Conservation (phyloP, 2,888 invertebrate species). For the Rhyacophila evoluta region DNA sequence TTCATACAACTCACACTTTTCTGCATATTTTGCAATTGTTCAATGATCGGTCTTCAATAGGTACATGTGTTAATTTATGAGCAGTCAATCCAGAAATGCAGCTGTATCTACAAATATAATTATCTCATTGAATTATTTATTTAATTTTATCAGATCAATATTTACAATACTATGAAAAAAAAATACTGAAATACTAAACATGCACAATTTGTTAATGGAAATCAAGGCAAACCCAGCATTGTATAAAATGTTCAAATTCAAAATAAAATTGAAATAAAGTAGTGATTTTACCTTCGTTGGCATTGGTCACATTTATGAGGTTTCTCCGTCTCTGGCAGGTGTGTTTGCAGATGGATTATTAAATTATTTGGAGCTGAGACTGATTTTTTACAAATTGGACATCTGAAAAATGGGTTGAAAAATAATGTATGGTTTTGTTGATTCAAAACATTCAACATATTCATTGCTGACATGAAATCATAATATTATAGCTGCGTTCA, state of each 20-base stretch:
- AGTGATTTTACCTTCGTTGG: conserved; percentile 39
- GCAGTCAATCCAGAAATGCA: conserved; percentile 32
- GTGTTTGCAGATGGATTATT: conserved; percentile 49
- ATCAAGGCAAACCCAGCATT: too few relatives aligned
- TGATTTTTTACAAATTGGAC: conserved; percentile 51
- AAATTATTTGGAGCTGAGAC: conserved; percentile 43
- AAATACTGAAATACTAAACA: too few relatives aligned
- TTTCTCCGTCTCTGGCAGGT: conserved; percentile 47
- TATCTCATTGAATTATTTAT: too few relatives aligned
- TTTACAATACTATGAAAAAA: too few relatives aligned
- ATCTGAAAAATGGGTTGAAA: conserved; percentile 36
- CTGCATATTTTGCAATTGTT: conserved; percentile 45
- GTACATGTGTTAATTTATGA: conserved; percentile 46
- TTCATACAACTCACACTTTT: conserved; percentile 43
- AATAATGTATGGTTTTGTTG: too few relatives aligned
- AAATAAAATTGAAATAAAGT: background rate
- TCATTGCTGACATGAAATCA: too few relatives aligned
- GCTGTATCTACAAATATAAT: conserved; percentile 45
- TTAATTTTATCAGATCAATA: too few relatives aligned
- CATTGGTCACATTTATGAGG: conserved; percentile 49
- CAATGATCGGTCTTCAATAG: conserved; percentile 40
- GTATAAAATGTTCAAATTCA: too few relatives aligned
- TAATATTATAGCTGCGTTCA: too few relatives aligned
- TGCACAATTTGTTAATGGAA: too few relatives aligned
- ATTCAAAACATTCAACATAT: too few relatives aligned